Base-by-base conservation (phyloP, 2,888 invertebrate genomes). In the Apodemia mormo region DNA sequence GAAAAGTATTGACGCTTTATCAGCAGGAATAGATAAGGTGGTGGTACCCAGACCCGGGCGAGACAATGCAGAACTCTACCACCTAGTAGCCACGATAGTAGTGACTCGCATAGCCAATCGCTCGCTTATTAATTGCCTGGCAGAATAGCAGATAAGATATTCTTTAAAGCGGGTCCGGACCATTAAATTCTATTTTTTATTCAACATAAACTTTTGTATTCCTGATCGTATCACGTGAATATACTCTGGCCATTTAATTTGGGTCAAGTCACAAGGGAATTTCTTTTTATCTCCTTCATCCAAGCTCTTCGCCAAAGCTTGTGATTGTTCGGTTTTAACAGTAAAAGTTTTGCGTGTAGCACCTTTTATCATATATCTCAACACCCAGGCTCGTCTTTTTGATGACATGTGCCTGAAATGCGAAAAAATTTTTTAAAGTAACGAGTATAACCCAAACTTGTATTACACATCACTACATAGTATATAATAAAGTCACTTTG, bases 311-410 rank as follows among this genome's bases (percentile, higher is more conserved):
- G 94, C 94, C 73, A 97, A 88, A 49, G 89, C 89, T 76, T 94
- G 90, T 6, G 96, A 95, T 79, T 96, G 96, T 73, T 95, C 95
- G 76, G 96, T 96, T 78, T 95, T 95, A 88, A 98, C 97, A 78
- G 95, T 93, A 97, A 97, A 97, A 78, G 97, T 95, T 77, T 96
- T 95, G 68, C 95, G 95, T 64, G 96, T 96, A 88, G 98, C 97
- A 85, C 96, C 97, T 80, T 96, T 95, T 80, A 97, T 2, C 4
- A 74, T 7, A 9, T 75, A 65, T 0, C 72, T 64, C 2, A 77
- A 52, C 2, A 76, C 30, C 0, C 65, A 52, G 0, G 77, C 71
- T 9, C 74, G 67, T 1, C 70, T 33, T 30, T 72, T 73, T 33
- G 72, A n/a, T 9, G 72, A 22, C 58, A 77, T 10, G 22, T 76